Evolutionary conservation across 1,140 invertebrate genomes (phyloP), one percentile per base, ranked within the genome.

Genomic region (Papilio machaon): DNA sequence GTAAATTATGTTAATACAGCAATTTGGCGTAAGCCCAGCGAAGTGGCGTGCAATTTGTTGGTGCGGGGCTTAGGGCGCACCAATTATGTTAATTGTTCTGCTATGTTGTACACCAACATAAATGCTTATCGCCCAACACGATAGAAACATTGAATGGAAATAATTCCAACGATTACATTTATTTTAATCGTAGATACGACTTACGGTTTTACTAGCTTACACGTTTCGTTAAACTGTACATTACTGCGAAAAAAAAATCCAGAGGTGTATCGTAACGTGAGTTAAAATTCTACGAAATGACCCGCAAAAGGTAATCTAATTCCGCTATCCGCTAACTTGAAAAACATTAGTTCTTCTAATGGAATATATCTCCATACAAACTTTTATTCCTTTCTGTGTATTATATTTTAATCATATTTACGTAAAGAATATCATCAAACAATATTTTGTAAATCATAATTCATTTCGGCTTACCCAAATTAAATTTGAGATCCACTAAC

Each of bases 1-100:
- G 49, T 78, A 78, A 78, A 78, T 78, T 78, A 78, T 78, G 76
- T 78, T 60, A 78, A 78, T 78, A 78, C 76, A 78, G 76, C 76
- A 78, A 78, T 78, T 78, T 78, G 76, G 76, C 76, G 76, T 58
- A 35, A 78, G 76, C 52, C 76, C 76, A 78, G 58, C 76, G 54
- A 78, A 78, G 76, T 60, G 52, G 76, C 49, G 54, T 78, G 52
- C 76, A 78, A 78, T 78, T 78, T 60, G 76, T 78, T 78, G 76
- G 76, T 78, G 76, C 49, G 76, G 54, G 54, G 76, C 76, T 78
- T 46, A 78, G 76, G 35, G 52, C 17, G 52, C 15, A 78, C 54
- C 52, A 60, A 54, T 78, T 78, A 78, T 78, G 76, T 60, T 78
- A 78, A 78, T 78, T 38, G 76, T 43, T 60, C 52, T 58, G 75